Evolutionary conservation across 2,113 vertebrate species (phyloP), one percentile per base, ranked within the genome.

Genomic region (Odontophorus gujanensis): DNA sequence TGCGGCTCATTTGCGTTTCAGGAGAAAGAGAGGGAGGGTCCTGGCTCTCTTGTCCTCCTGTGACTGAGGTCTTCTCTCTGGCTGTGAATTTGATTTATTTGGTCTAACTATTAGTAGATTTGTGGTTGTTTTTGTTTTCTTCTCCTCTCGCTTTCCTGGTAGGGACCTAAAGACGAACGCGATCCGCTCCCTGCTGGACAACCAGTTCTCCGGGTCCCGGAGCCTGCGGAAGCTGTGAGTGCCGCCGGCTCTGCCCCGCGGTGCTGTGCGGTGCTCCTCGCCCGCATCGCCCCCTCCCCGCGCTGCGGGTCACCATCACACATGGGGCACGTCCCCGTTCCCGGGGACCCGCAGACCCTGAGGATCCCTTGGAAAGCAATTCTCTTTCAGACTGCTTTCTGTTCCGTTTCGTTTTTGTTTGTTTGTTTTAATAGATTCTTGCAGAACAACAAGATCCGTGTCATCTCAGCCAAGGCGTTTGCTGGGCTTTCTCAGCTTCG

Each of bases 141-240:
- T 32, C 25, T 12, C 6, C 26, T 69, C 32, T n/a, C 42, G 4
- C 53, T 45, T 72, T 53, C 55, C 65, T 32, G 18, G 7, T 57
- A 98, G 97, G 55, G 95, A 97, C 91, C 83, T 98, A 68, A 97
- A 98, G 93, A 95, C 84, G 51, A 97, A 98, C 47, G 51, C 79
- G 34, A 96, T 98, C 13, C 36, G 5, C 51, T 93, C 88, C 30
- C 89, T 98, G 55, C 50, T 81, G 74, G 92, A 95, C 36, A 71
- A 92, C 13, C 89, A 93, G n/a, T 97, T 98, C 62, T 47, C 84
- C 24, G 38, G 85, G 34, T 95, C 96, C 72, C 79, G 34, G 68
- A 82, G 92, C 17, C 95, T 98, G 87, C 91, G 90, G 91, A 97
- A 96, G 86, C 96, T 98, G 97, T 98, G 81, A 97, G 97, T 97